phyloP scores from a whole-genome alignment of 2,888 invertebrate species.

The Sminthurinus aureus region DNA sequence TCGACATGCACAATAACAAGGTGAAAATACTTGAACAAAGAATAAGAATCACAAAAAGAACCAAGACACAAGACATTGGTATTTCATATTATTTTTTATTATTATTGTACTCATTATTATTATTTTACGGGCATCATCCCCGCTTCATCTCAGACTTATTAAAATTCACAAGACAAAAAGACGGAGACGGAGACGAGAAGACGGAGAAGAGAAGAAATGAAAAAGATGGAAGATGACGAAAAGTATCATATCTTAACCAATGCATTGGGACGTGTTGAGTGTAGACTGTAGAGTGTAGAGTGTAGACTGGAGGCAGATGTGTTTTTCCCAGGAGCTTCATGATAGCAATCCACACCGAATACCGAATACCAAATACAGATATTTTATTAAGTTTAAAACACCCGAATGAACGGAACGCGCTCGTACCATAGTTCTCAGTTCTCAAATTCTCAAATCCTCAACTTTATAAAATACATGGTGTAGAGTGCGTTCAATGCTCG shows the following conservation, averaged over 20 bases:
- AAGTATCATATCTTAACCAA: too few relatives aligned
- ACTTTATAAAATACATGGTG: too few relatives aligned
- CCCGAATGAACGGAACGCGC: too few relatives aligned
- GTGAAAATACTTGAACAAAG: background rate
- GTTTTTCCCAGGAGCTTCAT: conserved; percentile 30
- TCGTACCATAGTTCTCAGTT: too few relatives aligned
- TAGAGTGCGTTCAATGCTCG: too few relatives aligned
- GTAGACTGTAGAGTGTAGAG: background rate
- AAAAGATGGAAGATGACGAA: too few relatives aligned
- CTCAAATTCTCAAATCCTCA: too few relatives aligned
- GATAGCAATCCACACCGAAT: too few relatives aligned
- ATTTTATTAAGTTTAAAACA: conserved; percentile 6
- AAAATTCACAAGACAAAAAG: conserved; percentile 17
- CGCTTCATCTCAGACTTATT: background rate
- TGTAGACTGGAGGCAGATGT: conserved; percentile 20
- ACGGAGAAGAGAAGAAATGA: too few relatives aligned
- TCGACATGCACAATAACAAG: background rate
- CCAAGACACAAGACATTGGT: background rate
- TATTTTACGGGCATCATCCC: conserved; percentile 26
- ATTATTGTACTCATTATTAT: conserved; percentile 11
- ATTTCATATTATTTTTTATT: background rate
- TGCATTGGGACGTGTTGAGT: too few relatives aligned
- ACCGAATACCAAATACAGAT: too few relatives aligned
- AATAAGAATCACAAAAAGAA: background rate
- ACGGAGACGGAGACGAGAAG: too few relatives aligned